Evolutionary conservation across 2,888 invertebrate species (phyloP), one percentile per base, ranked within the genome.

Genomic region (Thereva nobilitata): DNA sequence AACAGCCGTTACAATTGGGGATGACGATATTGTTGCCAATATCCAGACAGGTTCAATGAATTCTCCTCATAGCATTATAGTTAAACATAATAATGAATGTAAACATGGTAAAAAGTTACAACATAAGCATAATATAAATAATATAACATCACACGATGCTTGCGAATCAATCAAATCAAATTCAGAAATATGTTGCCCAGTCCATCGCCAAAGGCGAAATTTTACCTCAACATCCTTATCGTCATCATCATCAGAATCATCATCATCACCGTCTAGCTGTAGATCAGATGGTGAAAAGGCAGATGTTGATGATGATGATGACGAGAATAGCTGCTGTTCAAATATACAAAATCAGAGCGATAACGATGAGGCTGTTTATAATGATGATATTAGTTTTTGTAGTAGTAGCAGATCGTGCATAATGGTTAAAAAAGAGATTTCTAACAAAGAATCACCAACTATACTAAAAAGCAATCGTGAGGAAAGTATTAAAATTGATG

Each of bases 231-330:
- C 69, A 69, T 63, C 68, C 67, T 47, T 70, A 70, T 64, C 70
- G 71, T 65, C 68, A 67, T 64, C 70, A 69, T 50, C 69, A 68
- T 69, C 68, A 70, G 64, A 67, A 59, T 47, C 71, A 70, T 66
- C 64, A 10, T 45, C 66, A 35, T 55, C 49, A 55, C n/a, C 53
- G 23, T 38, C 61, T 8, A 41, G 37, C 37, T 41, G 45, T 59
- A 10, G 52, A 50, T 40, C 63, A 38, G 23, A 55, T 50, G 61
- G 68, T 6, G 63, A 66, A 41, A 66, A 55, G 52, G 38, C 59
- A 9, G 70, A 67, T 4, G 65, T 40, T 12, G 69, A 67, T 0
- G 65, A 67, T 37, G 61, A 66, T 10, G 67, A 70, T 23, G 65
- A 68, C 45, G 57, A 65, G 9, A 57, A 45, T 12, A 59, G 50